phyloP scores from a whole-genome alignment of 2,797 vertebrate species.

The Arctocebus calabarensis region DNA sequence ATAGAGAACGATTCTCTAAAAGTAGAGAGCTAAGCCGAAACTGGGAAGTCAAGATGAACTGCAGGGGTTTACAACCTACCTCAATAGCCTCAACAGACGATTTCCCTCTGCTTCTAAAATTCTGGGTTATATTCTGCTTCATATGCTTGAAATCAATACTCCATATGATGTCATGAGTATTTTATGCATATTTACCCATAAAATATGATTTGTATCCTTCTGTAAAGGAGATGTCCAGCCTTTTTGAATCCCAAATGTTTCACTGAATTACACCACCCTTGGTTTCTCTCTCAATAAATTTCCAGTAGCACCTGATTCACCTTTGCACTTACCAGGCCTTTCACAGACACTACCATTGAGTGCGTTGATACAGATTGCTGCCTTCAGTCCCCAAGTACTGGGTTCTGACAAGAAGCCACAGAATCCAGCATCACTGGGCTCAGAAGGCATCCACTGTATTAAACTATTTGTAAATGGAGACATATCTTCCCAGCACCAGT shows the following conservation, averaged over 20 bases:
- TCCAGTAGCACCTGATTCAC: neutral
- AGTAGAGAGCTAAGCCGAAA: neutral
- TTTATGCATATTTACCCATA: neutral
- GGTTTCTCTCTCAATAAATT: neutral
- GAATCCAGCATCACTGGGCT: conserved; percentile 97
- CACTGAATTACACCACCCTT: neutral
- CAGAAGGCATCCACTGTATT: conserved; percentile 94
- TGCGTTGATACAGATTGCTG: conserved; percentile 95
- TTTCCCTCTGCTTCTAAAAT: conserved; percentile 51
- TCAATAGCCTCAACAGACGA: neutral
- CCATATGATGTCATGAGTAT: neutral
- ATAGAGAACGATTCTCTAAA: neutral
- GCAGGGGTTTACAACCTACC: neutral
- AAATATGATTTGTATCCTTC: too few species aligned
- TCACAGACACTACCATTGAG: conserved; percentile 97
- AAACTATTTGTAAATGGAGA: conserved; percentile 97
- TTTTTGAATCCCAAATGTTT: too few species aligned
- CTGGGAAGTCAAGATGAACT: neutral
- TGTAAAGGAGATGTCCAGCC: too few species aligned
- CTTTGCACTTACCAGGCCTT: conserved; percentile 90
- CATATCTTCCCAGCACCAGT: conserved; percentile 99
- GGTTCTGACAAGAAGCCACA: conserved; percentile 97
- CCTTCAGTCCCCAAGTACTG: conserved; percentile 92
- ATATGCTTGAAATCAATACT: conserved; percentile 3
- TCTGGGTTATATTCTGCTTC: conserved; percentile 8